Evolutionary conservation across 2,113 vertebrate species (phyloP).

Genomic region (Natator depressus): DNA sequence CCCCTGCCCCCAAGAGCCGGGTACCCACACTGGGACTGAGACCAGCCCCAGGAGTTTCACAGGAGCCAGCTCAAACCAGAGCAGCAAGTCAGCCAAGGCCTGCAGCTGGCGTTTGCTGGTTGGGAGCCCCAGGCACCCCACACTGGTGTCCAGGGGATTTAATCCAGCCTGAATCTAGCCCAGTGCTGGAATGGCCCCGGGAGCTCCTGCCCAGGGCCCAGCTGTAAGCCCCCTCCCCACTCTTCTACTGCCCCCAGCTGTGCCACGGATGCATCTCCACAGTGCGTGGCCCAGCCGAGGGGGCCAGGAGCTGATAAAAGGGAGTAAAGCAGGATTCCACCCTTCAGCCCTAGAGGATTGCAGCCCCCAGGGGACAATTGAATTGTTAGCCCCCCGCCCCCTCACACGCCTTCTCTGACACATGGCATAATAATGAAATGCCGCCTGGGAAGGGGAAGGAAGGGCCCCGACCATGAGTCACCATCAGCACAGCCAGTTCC

Average conservation of each 20-base stretch:
- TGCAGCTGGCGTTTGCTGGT: not conserved
- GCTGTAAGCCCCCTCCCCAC: not conserved
- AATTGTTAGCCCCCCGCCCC: not conserved
- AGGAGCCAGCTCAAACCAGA: not conserved
- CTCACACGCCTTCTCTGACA: too few species aligned
- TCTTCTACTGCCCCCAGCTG: rapidly evolving
- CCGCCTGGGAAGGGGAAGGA: not conserved
- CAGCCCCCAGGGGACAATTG: not conserved
- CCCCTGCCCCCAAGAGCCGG: too few species aligned
- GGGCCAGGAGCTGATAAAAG: not conserved
- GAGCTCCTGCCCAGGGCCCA: too few species aligned
- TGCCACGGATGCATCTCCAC: too few species aligned
- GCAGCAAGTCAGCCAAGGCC: not conserved
- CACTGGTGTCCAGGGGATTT: too few species aligned
- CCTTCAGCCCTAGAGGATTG: not conserved
- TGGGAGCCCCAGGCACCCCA: too few species aligned
- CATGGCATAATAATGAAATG: not conserved
- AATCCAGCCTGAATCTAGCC: not conserved
- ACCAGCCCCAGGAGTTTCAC: not conserved
- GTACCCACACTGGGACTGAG: not conserved
- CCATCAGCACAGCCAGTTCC: not conserved
- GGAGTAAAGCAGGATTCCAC: not conserved
- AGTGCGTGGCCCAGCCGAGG: not conserved
- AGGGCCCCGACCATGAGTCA: not conserved
- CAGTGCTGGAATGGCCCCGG: not conserved